Conservation (phyloP, 2,797 vertebrate genomes). For the Hydrophis major region DNA sequence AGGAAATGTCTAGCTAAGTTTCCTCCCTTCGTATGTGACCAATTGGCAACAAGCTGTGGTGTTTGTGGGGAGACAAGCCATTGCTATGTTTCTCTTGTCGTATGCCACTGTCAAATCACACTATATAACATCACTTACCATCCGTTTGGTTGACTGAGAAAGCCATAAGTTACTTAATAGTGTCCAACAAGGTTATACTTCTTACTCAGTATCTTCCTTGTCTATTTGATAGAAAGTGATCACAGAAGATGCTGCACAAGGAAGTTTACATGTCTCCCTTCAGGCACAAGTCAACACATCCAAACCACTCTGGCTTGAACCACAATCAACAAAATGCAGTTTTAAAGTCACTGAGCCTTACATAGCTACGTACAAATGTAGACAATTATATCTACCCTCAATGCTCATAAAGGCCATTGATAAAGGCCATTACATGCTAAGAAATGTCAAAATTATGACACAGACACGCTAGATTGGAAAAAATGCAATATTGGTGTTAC, state of each 20-base stretch:
- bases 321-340: background rate
- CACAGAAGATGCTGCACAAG: background rate
- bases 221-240: background rate
- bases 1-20: background rate
- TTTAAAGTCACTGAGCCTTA: background rate
- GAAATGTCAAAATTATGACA: background rate
- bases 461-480: background rate
- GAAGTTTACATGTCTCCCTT: background rate
- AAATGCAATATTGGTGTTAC: background rate
- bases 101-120: background rate
- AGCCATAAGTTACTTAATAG: background rate
- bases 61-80: background rate
- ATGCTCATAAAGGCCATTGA: background rate
- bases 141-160: background rate
- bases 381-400: background rate
- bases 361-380: accelerated
- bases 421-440: background rate
- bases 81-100: background rate
- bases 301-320: background rate
- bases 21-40: background rate
- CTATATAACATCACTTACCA: background rate
- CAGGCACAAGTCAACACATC: background rate
- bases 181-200: background rate
- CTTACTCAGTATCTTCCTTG: background rate
- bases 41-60: background rate